These are phyloP conservation scores for Epinotia ramella DNA, from an alignment of 2,888 invertebrate genomes.

Conservation along the genomic window DNA sequence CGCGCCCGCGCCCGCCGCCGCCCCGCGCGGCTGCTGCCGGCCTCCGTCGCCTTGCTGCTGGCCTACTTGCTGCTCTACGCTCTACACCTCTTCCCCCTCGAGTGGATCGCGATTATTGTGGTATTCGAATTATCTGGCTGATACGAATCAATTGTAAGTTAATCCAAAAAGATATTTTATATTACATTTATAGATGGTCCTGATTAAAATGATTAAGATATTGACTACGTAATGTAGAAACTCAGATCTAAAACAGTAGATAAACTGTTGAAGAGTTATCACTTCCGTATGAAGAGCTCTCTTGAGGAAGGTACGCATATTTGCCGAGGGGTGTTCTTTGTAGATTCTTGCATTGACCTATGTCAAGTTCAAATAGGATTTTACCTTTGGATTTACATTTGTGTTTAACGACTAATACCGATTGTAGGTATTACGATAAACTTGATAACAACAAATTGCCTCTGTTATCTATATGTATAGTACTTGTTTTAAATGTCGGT, in stretches of 20 bases:
- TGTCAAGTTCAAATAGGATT: slow-evolving; percentile 11
- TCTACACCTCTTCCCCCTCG: slow-evolving; percentile 72
- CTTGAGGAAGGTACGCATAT: slow-evolving; percentile 8
- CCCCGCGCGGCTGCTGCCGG: slow-evolving; percentile 44
- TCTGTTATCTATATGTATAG: slow-evolving; percentile 16
- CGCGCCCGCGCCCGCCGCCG: not conserved
- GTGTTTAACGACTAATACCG: not conserved
- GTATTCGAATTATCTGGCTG: slow-evolving; percentile 76
- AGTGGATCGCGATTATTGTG: slow-evolving; percentile 72
- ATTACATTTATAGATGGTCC: slow-evolving; percentile 44
- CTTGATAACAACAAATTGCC: slow-evolving; percentile 1
- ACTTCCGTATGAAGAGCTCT: slow-evolving; percentile 37
- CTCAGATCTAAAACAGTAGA: slow-evolving; percentile 30
- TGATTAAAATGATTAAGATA: slow-evolving; percentile 48
- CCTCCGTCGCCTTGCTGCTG: slow-evolving; percentile 62
- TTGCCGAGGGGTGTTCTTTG: not conserved
- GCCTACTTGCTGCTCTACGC: slow-evolving; percentile 69
- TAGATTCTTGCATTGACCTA: slow-evolving; percentile 8
- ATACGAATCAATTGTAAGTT: slow-evolving; percentile 55
- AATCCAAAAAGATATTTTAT: slow-evolving; percentile 48
- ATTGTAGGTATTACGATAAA: slow-evolving; percentile 6
- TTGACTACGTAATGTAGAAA: slow-evolving; percentile 30
- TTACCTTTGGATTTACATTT: not conserved
- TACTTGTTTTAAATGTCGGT: slow-evolving; percentile 4
- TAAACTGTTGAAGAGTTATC: slow-evolving; percentile 22